phyloP scores from a whole-genome alignment of 2,888 invertebrate species.

The Nomada lathburiana region DNA sequence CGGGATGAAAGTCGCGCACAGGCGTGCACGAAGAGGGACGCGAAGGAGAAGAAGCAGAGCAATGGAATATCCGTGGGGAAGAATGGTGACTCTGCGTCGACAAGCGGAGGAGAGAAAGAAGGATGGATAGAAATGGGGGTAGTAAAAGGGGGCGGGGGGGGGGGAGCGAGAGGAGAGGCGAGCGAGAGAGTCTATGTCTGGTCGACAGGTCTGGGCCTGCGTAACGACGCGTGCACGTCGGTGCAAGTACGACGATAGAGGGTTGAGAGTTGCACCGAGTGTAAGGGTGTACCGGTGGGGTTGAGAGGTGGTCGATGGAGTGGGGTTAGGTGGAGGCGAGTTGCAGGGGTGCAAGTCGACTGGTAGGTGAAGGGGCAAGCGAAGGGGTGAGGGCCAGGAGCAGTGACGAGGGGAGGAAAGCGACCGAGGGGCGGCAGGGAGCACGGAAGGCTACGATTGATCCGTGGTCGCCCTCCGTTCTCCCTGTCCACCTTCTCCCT shows the following conservation, averaged over 20 bases:
- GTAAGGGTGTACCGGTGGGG: conserved; percentile 53
- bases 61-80: conserved; percentile 49
- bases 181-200: conserved; percentile 63
- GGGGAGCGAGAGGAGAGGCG: background rate
- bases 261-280: conserved; percentile 70
- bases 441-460: conserved; percentile 82
- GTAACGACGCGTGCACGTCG: conserved; percentile 82
- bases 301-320: conserved; percentile 41
- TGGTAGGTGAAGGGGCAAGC: conserved; percentile 68
- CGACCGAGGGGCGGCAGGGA: conserved; percentile 80
- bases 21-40: conserved; percentile 27
- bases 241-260: conserved; percentile 72
- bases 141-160: conserved; percentile 19
- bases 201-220: conserved; percentile 79
- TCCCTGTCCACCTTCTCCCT: conserved; percentile 67
- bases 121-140: conserved; percentile 10
- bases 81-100: conserved; percentile 28
- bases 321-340: conserved; percentile 61
- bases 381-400: conserved; percentile 80
- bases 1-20: conserved; percentile 29
- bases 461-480: conserved; percentile 80
- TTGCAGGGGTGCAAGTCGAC: conserved; percentile 69
- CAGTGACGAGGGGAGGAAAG: conserved; percentile 77
- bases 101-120: conserved; percentile 22
- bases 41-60: conserved; percentile 14